Evolutionary conservation across 2,797 vertebrate genomes (phyloP).

Genomic region (Enteromius treurensis): DNA sequence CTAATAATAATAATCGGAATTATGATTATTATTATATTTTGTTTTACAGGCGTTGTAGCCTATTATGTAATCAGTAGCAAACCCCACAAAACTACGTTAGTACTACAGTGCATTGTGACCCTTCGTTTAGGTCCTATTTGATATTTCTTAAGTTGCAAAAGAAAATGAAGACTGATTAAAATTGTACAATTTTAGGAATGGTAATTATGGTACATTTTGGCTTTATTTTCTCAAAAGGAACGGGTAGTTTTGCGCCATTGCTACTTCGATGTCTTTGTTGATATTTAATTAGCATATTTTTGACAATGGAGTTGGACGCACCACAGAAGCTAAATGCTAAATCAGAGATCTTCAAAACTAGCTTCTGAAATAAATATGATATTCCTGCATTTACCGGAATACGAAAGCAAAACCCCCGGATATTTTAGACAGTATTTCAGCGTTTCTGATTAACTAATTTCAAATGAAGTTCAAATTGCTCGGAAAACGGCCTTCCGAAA

Average conservation of each 20-base stretch:
- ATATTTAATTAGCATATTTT: slow-evolving; percentile 92
- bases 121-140: slow-evolving; percentile 31
- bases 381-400: too few relatives aligned
- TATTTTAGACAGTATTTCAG: not conserved
- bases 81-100: not conserved
- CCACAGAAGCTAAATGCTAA: slow-evolving; percentile 45
- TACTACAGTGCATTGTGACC: not conserved
- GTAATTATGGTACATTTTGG: not conserved
- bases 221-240: slow-evolving; percentile 42
- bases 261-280: slow-evolving; percentile 88
- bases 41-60: not conserved
- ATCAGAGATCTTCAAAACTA: slow-evolving; percentile 43
- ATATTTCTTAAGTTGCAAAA: not conserved
- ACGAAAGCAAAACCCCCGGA: not conserved
- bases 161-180: not conserved
- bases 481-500: slow-evolving; percentile 17
- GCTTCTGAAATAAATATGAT: slow-evolving; percentile 13
- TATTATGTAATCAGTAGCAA: not conserved
- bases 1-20: not conserved
- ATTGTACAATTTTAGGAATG: not conserved
- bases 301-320: slow-evolving; percentile 79
- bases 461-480: slow-evolving; percentile 23
- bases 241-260: slow-evolving; percentile 84
- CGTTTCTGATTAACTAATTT: not conserved
- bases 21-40: not conserved